phyloP scores from a whole-genome alignment of 1,140 invertebrate genomes.

The Leguminivora glycinivorella region DNA sequence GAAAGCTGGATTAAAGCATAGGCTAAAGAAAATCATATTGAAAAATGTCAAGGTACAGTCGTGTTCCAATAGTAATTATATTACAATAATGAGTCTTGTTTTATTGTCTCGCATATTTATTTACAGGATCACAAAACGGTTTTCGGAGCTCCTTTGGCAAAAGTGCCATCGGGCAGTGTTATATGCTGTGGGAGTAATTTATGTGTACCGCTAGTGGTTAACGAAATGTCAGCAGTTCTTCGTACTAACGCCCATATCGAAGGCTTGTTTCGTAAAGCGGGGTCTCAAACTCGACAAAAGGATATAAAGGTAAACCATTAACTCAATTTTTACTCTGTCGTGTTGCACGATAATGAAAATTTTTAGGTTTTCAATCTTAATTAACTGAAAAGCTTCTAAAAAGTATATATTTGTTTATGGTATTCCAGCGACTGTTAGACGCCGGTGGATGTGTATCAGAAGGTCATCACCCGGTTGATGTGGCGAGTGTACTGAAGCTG shows the following conservation, averaged over 20 bases:
- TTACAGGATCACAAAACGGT: constrained; percentile 77
- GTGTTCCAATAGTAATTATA: background rate
- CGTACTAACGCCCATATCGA: constrained; percentile 84
- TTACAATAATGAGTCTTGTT: constrained; percentile 26
- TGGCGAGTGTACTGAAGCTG: constrained; percentile 89
- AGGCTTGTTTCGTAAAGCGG: constrained; percentile 92
- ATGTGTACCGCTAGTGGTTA: constrained; percentile 87
- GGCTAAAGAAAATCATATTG: constrained; percentile 80
- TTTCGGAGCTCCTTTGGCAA: constrained; percentile 81
- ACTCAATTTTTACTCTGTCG: background rate
- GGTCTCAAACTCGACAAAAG: constrained; percentile 88
- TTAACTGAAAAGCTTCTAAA: too few relatives aligned
- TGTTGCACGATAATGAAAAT: too few relatives aligned
- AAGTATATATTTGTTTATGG: background rate
- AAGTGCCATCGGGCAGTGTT: constrained; percentile 78
- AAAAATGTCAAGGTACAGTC: constrained; percentile 77
- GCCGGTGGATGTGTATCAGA: constrained; percentile 82
- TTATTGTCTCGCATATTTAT: constrained; percentile 32
- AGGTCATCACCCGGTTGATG: constrained; percentile 87
- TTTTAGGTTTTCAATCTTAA: too few relatives aligned
- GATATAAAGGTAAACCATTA: constrained; percentile 84
- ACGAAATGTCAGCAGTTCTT: constrained; percentile 85
- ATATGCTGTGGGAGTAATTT: constrained; percentile 82
- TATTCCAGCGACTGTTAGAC: constrained; percentile 81
- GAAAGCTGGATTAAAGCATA: constrained; percentile 82